Evolutionary conservation across 92 coral and sea anemone genomes (phyloP), one percentile per base, ranked within the genome.

Genomic region (Ricordea florida): DNA sequence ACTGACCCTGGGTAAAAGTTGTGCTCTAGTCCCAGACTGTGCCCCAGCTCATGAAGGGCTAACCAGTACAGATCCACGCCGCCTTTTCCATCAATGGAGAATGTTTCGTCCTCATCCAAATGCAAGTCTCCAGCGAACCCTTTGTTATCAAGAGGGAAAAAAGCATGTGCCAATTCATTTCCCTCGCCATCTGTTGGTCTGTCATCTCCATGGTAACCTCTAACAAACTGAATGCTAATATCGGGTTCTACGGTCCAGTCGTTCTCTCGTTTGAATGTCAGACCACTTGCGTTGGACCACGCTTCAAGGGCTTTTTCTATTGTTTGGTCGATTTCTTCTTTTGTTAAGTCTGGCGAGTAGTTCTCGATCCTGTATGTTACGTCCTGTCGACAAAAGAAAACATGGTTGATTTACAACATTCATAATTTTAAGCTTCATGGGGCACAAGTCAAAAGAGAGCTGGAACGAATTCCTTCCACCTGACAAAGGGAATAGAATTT

Each of bases 361-460:
- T 83, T 82, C 36, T 87, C 80, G 49, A 90, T 73, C 14, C 74
- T 68, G 75, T 87, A 90, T 2, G 90, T 90, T 22, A 90, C 66
- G 18, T 70, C 83, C 85, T 86, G 56, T 10, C 24, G 3, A n/a
- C 0, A 46, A 21, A 24, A 22, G 4, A 42, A 37, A 34, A 29
- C 22, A 7, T 8, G n/a, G 14, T 55, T 8, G 5, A 6, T 41
- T 4, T 30, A 28, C 0, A 24, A 21, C 21, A 5, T 34, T 4
- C n/a, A 17, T 36, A 23, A 15, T 8, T 36, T 46, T 25, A 23
- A 43, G 25, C 1, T 21, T 8, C 3, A 46, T 1, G 10, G 15
- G 17, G 6, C 20, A 2, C 15, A 37, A 40, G 32, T 63, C 22
- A 9, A 44, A 9, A 0, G 15, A 15, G 1, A 18, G n/a, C 46